Evolutionary conservation across 2,113 vertebrate species (phyloP), one percentile per base, ranked within the genome.

Genomic region (Elachura formosa): DNA sequence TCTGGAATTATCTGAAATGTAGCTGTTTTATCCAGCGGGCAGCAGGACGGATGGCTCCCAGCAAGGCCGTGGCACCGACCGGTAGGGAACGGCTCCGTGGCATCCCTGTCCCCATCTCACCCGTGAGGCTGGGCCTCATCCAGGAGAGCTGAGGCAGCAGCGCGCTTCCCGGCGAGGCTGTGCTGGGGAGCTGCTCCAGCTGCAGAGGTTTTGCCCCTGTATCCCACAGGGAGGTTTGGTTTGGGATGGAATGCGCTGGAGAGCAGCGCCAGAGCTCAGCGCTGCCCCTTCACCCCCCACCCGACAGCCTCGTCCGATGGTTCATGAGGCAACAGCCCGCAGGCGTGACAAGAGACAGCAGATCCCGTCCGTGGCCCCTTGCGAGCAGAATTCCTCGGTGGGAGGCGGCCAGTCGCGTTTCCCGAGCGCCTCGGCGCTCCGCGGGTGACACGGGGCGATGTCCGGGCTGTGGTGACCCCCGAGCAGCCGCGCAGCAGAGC

Each of bases 1-100:
- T 98, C 97, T 96, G 69, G 94, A 97, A 96, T 96, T 90, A 97
- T 97, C 97, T 97, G 93, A 96, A 95, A 97, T 17, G 86, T 83
- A 94, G 94, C 95, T 40, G 7, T 93, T 98, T 85, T 38, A 93
- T 97, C 97, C 80, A 28, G 61, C 49, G 36, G 71, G 61, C 95
- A 72, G 89, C 80, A 88, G 92, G 97, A 97, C 4, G 20, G 82
- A 71, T 41, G 2, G 1, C 71, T 68, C 66, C 40, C 3, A 11
- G 48, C 78, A 29, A 5, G 58, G 54, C 1, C 11, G 55, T 31
- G 31, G 34, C 79, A 41, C 23, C 10, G 36, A 11, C 33, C 17
- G 1, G n/a, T 16, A 19, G 46, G 4, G 41, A 78, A 62, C 54
- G 84, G 77, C 72, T 68, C 84, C 7, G 1, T 3, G 26, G 12